Evolutionary conservation across 2,888 invertebrate species (phyloP).

Genomic region (Epinotia bilunana): DNA sequence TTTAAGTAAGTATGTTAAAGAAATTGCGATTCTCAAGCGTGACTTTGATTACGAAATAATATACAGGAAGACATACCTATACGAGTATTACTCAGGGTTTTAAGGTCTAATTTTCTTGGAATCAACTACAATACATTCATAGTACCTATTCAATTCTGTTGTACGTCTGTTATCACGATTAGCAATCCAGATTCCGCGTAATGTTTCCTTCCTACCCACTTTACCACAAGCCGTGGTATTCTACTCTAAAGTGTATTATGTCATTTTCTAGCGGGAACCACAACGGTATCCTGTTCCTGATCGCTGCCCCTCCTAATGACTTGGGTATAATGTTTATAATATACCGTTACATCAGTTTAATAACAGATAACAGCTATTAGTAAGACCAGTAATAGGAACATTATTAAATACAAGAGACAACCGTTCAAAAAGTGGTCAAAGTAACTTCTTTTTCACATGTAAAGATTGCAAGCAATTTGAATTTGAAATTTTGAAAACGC

Average conservation of each 20-base stretch:
- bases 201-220: constrained; percentile 14
- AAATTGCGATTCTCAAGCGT: too few relatives aligned
- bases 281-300: constrained; percentile 62
- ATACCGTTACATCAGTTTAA: constrained; percentile 11
- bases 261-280: constrained; percentile 58
- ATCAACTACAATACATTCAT: neutral
- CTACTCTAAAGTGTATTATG: constrained; percentile 26
- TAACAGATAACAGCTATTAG: constrained; percentile 3
- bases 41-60: too few relatives aligned
- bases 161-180: neutral
- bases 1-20: too few relatives aligned
- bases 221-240: neutral
- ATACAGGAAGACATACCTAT: neutral
- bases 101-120: neutral
- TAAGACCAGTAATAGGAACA: neutral
- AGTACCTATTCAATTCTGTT: neutral
- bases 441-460: neutral
- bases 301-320: constrained; percentile 57
- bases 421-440: neutral
- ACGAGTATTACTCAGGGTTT: too few relatives aligned
- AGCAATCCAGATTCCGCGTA: neutral
- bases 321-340: constrained; percentile 33
- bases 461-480: neutral
- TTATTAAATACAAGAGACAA: neutral
- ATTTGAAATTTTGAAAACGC: neutral